These are phyloP conservation scores for Zaprionus nigranus DNA, from an alignment of 1,140 invertebrate genomes.

Conservation along the genomic window DNA sequence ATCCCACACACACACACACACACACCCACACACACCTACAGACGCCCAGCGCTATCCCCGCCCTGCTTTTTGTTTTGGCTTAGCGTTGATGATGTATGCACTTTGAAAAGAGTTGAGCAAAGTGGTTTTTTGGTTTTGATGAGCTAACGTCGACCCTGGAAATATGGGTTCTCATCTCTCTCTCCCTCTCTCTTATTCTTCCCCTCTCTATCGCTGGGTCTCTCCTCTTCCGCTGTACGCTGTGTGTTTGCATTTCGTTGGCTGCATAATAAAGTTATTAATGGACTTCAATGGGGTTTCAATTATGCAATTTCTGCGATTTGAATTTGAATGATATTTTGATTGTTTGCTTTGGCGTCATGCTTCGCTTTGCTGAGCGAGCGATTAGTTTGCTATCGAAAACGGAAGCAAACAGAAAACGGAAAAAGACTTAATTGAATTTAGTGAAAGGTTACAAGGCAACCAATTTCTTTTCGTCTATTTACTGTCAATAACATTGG, in stretches of 20 bases:
- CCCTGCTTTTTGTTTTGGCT: slow-evolving; percentile 74
- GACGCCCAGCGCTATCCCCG: slow-evolving; percentile 31
- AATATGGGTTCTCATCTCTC: slow-evolving; percentile 37
- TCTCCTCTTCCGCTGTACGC: too few species aligned
- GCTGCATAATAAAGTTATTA: slow-evolving; percentile 79
- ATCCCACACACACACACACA: slow-evolving; percentile 21
- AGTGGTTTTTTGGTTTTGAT: slow-evolving; percentile 81
- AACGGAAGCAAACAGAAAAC: not conserved
- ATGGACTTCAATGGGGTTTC: slow-evolving; percentile 81
- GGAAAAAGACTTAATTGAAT: not conserved
- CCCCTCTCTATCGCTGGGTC: not conserved
- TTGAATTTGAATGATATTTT: slow-evolving; percentile 81
- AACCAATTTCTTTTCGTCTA: not conserved
- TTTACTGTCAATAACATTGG: not conserved
- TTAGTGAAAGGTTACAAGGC: not conserved
- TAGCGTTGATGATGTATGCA: slow-evolving; percentile 81
- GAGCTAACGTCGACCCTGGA: slow-evolving; percentile 67
- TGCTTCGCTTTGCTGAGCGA: slow-evolving; percentile 24
- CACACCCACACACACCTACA: slow-evolving; percentile 7
- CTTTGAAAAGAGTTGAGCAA: slow-evolving; percentile 82
- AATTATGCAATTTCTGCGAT: slow-evolving; percentile 81
- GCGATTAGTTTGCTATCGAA: slow-evolving; percentile 29
- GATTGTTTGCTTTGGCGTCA: slow-evolving; percentile 63
- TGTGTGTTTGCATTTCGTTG: slow-evolving; percentile 64
- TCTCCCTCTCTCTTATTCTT: not conserved